Evolutionary conservation across 2,797 vertebrate species (phyloP).

Genomic region (Siniperca undulata): DNA sequence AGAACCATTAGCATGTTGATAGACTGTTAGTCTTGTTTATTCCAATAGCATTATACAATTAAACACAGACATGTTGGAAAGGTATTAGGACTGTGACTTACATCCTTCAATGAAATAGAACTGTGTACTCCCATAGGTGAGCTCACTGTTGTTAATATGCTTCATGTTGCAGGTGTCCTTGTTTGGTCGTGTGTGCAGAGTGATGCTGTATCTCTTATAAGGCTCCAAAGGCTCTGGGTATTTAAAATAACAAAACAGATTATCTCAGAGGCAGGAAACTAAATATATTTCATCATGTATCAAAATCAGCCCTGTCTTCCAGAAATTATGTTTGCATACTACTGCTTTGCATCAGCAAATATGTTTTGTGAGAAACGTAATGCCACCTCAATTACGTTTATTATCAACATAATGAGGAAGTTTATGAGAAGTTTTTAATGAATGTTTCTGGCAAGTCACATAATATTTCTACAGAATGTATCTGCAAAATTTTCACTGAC

Average conservation of each 20-base stretch:
- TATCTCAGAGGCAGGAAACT: not conserved
- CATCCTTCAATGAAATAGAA: conserved; percentile 86
- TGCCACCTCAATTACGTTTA: not conserved
- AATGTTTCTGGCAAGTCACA: not conserved
- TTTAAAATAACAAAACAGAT: not conserved
- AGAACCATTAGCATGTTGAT: too few species aligned
- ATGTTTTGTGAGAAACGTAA: not conserved
- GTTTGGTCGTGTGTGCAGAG: conserved; percentile 77
- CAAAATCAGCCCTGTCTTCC: not conserved
- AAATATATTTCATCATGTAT: not conserved
- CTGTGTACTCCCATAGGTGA: conserved; percentile 79
- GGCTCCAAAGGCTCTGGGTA: conserved; percentile 79
- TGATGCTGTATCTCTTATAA: conserved; percentile 84
- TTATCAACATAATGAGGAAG: not conserved
- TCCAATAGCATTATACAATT: not conserved
- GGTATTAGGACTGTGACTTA: conserved; percentile 62
- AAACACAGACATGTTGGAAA: too few species aligned
- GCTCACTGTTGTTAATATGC: conserved; percentile 80
- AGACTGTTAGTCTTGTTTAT: not conserved
- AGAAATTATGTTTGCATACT: not conserved
- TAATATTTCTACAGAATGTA: not conserved
- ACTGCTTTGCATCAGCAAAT: not conserved
- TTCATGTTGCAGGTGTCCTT: conserved; percentile 79
- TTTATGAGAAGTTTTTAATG: not conserved
- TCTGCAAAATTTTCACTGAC: not conserved